Base-by-base conservation (phyloP, 2,888 invertebrate species). In the Argyresthia albistria region DNA sequence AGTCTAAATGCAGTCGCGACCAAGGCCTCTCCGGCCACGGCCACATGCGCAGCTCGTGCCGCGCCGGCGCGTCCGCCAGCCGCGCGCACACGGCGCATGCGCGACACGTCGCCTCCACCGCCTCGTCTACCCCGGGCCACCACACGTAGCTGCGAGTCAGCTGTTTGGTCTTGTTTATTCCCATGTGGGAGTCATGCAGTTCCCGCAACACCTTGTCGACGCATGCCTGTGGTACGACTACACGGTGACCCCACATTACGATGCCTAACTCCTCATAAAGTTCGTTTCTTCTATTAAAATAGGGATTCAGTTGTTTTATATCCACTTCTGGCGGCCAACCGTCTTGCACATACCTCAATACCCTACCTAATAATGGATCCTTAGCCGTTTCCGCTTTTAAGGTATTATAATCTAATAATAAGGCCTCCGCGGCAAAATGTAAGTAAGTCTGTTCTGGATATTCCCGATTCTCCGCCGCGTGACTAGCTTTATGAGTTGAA, bases 81-180 rank as follows among this genome's bases (percentile, higher is more conserved):
- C 37, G 52, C 11, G 49, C 39, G 49, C 54, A 54, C 45, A 35
- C 43, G 11, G 35, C 42, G 37, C 55, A 53, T n/a, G 46, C 50
- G 15, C 46, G 50, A 43, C 55, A 55, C 43, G 15, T 10, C 4
- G 8, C 8, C 46, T 48, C 51, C 12, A 53, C 39, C 9, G 47
- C 55, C 42, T 50, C 51, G 39, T 61, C 59, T 9, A 61, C 12
- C 10, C 57, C 53, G 9, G 60, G 59, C 62, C 62, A 63, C 60
- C 60, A 62, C 25, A 60, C 51, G 48, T 59, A 56, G 10, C 55
- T 55, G 12, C 60, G 51, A 25, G 57, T 59, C 11, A 59, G 11
- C 1, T 49, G 43, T 52, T 63, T 60, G 14, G 54, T 55, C 55
- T 59, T 58, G 15, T 55, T 57, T n/a, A 60, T 54, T 8, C 60